A percentile compares a stretch with the other conserved stretches of the same genome.
Evolutionary conservation across 2,888 invertebrate species (phyloP).

Genomic region (Vanessa cardui): DNA sequence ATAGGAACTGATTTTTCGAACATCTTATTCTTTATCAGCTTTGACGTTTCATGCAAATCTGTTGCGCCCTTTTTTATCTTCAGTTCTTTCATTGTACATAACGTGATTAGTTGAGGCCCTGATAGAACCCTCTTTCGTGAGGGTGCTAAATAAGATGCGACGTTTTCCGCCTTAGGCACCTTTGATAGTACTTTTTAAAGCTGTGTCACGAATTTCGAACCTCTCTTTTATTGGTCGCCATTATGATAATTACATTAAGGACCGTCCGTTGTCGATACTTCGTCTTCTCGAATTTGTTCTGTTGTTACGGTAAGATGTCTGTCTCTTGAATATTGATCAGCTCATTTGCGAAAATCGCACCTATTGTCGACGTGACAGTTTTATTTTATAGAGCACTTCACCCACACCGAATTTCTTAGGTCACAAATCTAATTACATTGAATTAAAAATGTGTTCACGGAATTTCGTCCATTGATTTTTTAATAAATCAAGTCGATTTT

Average conservation of each 20-base stretch:
- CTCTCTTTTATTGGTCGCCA: slow-evolving; percentile 81
- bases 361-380: slow-evolving; percentile 78
- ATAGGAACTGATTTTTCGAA: background rate
- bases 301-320: slow-evolving; percentile 75
- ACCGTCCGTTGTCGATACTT: slow-evolving; percentile 75
- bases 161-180: slow-evolving; percentile 79
- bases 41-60: slow-evolving; percentile 79
- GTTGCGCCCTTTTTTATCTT: slow-evolving; percentile 74
- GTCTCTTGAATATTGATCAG: slow-evolving; percentile 78
- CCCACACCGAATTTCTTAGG: slow-evolving; percentile 49
- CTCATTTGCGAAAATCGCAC: slow-evolving; percentile 79
- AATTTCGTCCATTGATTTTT: slow-evolving; percentile 23
- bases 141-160: slow-evolving; percentile 81
- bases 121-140: slow-evolving; percentile 63
- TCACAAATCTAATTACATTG: slow-evolving; percentile 52
- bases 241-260: slow-evolving; percentile 82
- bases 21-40: slow-evolving; percentile 59
- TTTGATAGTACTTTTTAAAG: slow-evolving; percentile 81
- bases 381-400: slow-evolving; percentile 55
- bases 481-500: slow-evolving; percentile 42
- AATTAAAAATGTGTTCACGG: slow-evolving; percentile 57
- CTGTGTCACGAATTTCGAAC: slow-evolving; percentile 78
- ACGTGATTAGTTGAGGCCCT: slow-evolving; percentile 76
- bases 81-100: slow-evolving; percentile 74
- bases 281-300: slow-evolving; percentile 79